Evolutionary conservation across 2,113 vertebrate genomes (phyloP).

Genomic region (Lynx canadensis): DNA sequence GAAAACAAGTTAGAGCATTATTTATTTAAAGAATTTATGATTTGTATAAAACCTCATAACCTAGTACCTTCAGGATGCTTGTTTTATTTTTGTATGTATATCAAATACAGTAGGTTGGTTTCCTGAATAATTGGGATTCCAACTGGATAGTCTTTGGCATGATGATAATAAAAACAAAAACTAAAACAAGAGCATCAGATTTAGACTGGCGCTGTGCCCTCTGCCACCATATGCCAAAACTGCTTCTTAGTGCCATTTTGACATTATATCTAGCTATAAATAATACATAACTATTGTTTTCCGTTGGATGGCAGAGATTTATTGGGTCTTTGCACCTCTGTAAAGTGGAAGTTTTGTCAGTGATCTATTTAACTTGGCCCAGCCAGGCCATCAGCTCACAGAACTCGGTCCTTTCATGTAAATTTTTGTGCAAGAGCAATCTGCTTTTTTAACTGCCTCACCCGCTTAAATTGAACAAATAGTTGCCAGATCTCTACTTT

Average conservation of each 20-base stretch:
- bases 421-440: constrained; percentile 54
- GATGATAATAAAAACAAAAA: constrained; percentile 68
- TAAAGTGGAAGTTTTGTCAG: constrained; percentile 61
- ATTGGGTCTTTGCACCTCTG: constrained; percentile 54
- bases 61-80: constrained; percentile 72
- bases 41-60: constrained; percentile 71
- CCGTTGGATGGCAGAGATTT: constrained; percentile 64
- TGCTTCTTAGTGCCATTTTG: constrained; percentile 82
- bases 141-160: constrained; percentile 73
- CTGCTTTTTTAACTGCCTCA: constrained; percentile 52
- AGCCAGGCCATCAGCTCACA: constrained; percentile 30
- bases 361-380: constrained; percentile 67
- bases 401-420: constrained; percentile 59
- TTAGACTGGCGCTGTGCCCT: constrained; percentile 70
- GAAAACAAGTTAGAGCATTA: constrained; percentile 77
- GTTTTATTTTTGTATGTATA: constrained; percentile 77
- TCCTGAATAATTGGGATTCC: constrained; percentile 75
- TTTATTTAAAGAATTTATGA: constrained; percentile 83
- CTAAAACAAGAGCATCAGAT: constrained; percentile 68
- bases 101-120: constrained; percentile 60
- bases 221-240: constrained; percentile 75
- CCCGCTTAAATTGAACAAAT: constrained; percentile 55
- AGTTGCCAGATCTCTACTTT: constrained; percentile 65
- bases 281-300: constrained; percentile 71
- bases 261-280: constrained; percentile 72